Evolutionary conservation across 92 coral and sea anemone species (phyloP).

Genomic region (Porites lobata): DNA sequence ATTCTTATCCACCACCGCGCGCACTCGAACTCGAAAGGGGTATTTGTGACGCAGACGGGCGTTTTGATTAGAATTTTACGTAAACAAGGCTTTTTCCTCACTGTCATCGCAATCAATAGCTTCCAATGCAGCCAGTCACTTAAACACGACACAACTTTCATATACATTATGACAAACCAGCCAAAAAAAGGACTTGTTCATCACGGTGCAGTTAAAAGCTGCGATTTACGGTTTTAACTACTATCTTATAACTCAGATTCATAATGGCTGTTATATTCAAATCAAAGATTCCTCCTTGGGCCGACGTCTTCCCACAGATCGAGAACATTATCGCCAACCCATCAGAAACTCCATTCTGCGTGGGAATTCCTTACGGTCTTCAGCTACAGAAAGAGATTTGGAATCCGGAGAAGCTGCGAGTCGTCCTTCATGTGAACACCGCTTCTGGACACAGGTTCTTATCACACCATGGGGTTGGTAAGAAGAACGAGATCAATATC

Average conservation of each 20-base stretch:
- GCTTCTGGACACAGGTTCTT: constrained; percentile 78
- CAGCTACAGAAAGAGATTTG: constrained; percentile 78
- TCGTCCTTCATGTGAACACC: constrained; percentile 58
- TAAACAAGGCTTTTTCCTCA: constrained; percentile 1
- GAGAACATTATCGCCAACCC: constrained; percentile 40
- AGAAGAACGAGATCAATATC: constrained; percentile 82
- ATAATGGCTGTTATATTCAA: constrained; percentile 50
- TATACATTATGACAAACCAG: too few relatives aligned
- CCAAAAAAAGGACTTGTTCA: too few relatives aligned
- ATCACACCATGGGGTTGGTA: constrained; percentile 95
- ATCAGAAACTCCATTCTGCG: constrained; percentile 47
- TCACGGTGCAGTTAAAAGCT: not conserved
- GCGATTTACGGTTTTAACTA: not conserved
- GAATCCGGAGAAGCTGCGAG: constrained; percentile 78
- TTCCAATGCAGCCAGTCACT: not conserved
- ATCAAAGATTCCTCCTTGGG: constrained; percentile 83
- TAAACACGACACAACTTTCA: too few relatives aligned
- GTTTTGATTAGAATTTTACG: constrained; percentile 25
- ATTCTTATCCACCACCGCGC: not conserved
- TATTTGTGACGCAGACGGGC: not conserved
- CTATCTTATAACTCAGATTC: not conserved
- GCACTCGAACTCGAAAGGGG: not conserved
- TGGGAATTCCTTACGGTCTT: constrained; percentile 80
- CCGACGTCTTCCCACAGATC: constrained; percentile 64
- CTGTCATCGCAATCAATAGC: too few relatives aligned